Percentiles rank a stretch among this genome's conserved stretches.
Conservation (phyloP, 1,140 invertebrate species). For the Bombus fervidus region DNA sequence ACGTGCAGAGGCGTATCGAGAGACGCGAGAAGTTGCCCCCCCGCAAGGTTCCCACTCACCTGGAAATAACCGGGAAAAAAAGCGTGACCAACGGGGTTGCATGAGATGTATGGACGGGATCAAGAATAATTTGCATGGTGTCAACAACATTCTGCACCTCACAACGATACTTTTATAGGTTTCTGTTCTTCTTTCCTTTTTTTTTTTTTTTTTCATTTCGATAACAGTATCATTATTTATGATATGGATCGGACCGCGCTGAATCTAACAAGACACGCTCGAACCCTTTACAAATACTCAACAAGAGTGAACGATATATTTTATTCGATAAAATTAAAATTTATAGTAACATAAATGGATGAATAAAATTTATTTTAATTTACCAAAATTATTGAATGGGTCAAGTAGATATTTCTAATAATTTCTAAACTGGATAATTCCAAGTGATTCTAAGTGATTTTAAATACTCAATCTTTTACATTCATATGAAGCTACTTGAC, state of each 20-base stretch:
- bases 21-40: conserved; percentile 79
- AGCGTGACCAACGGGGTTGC: conserved; percentile 75
- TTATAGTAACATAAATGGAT: background rate
- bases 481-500: background rate
- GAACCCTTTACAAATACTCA: background rate
- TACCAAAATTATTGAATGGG: background rate
- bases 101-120: conserved; percentile 56
- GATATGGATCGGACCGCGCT: background rate
- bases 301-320: background rate
- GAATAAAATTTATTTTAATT: background rate
- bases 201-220: background rate
- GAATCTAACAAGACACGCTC: background rate
- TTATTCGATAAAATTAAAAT: background rate
- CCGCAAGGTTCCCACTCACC: conserved; percentile 82
- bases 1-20: conserved; percentile 79
- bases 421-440: background rate
- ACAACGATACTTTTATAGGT: background rate
- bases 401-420: background rate
- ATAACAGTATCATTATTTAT: background rate
- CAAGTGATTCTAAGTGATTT: background rate
- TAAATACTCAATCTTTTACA: background rate
- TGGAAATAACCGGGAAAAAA: conserved; percentile 81
- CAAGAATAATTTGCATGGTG: conserved; percentile 45
- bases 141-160: conserved; percentile 10
- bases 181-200: background rate